Conservation (phyloP, 2,797 vertebrate species). For the Masticophis lateralis region DNA sequence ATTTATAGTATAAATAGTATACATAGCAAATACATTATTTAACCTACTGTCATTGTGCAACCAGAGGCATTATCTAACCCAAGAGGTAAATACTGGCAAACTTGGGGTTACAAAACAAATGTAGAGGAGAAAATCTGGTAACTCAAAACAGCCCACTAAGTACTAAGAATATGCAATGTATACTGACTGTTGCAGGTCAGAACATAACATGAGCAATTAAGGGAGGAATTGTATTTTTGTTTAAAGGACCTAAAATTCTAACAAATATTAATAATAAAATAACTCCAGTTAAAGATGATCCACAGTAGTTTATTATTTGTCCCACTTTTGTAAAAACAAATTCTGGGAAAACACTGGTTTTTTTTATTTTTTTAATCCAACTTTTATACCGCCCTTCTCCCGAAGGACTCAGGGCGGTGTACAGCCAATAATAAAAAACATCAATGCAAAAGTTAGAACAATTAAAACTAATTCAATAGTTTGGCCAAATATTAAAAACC, state of each 20-base stretch:
- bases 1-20: background rate
- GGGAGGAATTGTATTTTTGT: background rate
- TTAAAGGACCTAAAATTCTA: background rate
- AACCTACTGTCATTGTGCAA: background rate
- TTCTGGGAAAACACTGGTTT: background rate
- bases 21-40: background rate
- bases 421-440: too few relatives aligned
- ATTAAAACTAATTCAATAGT: too few relatives aligned
- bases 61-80: background rate
- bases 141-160: background rate
- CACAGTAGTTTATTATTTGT: background rate
- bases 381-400: too few relatives aligned
- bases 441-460: too few relatives aligned
- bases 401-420: too few relatives aligned
- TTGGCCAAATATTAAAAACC: too few relatives aligned
- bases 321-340: background rate
- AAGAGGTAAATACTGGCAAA: background rate
- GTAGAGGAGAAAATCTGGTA: background rate
- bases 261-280: background rate
- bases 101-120: background rate
- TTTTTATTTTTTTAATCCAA: too few relatives aligned
- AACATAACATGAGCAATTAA: background rate
- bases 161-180: background rate
- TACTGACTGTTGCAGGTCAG: background rate
- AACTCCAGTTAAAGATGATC: background rate